Evolutionary conservation across 1,140 invertebrate species (phyloP).

Genomic region (Leptopilina clavipes): DNA sequence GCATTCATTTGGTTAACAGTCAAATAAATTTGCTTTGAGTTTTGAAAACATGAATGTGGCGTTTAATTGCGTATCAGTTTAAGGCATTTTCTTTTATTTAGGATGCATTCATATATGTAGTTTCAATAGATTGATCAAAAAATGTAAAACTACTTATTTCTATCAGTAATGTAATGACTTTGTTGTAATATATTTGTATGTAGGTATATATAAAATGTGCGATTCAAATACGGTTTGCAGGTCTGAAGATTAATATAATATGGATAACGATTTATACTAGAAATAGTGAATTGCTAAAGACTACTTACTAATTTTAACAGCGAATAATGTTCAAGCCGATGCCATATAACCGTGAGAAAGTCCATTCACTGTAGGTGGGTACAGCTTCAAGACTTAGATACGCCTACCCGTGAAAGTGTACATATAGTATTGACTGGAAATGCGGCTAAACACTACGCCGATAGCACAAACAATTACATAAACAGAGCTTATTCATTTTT

Average conservation of each 20-base stretch:
- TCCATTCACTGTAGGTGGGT: conserved; percentile 54
- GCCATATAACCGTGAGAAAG: conserved; percentile 59
- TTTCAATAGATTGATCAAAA: conserved; percentile 1
- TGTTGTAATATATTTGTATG: background rate
- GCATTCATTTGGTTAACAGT: too few relatives aligned
- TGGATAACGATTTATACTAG: conserved; percentile 10
- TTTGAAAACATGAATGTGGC: too few relatives aligned
- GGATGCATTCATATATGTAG: too few relatives aligned
- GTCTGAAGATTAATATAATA: conserved; percentile 28
- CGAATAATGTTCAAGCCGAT: conserved; percentile 57
- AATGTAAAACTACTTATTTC: conserved; percentile 23
- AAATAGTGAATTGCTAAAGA: conserved; percentile 31
- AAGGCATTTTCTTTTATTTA: too few relatives aligned
- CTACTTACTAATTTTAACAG: conserved; percentile 56
- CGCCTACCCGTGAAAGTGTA: conserved; percentile 59
- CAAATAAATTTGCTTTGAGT: too few relatives aligned
- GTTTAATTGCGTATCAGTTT: too few relatives aligned
- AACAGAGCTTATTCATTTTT: conserved; percentile 24
- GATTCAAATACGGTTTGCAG: background rate
- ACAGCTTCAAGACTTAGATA: conserved; percentile 53
- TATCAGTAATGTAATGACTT: background rate
- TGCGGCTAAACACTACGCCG: conserved; percentile 53
- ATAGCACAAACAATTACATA: conserved; percentile 53
- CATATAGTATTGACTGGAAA: conserved; percentile 16
- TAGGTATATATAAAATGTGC: background rate